These are phyloP conservation scores for Asbolus verrucosus DNA, from an alignment of 1,140 invertebrate genomes.

Conservation along the genomic window DNA sequence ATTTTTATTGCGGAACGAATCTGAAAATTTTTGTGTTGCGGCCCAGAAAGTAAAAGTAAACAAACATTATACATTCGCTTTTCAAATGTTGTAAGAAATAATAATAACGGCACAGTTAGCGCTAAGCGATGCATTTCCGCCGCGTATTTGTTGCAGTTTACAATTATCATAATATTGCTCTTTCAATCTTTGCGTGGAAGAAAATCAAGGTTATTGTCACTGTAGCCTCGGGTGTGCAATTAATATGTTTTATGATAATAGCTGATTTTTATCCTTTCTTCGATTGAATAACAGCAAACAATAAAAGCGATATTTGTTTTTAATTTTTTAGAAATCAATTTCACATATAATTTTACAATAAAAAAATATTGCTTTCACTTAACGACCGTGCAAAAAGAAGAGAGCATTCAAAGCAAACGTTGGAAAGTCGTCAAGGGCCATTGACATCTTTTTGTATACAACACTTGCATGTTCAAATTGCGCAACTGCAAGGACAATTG, in stretches of 20 bases:
- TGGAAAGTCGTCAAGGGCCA: constrained; percentile 34
- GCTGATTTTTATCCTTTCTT: too few relatives aligned
- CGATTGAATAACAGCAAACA: too few relatives aligned
- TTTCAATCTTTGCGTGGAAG: not conserved
- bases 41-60: too few relatives aligned
- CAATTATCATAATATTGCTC: not conserved
- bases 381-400: constrained; percentile 28
- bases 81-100: too few relatives aligned
- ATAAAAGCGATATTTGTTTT: not conserved
- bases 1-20: too few relatives aligned
- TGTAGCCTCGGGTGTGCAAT: too few relatives aligned
- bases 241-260: too few relatives aligned
- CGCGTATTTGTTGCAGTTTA: not conserved
- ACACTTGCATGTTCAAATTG: not conserved
- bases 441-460: constrained; percentile 19
- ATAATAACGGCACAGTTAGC: too few relatives aligned
- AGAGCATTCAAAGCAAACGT: constrained; percentile 31
- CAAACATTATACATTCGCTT: too few relatives aligned
- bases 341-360: constrained; percentile 15
- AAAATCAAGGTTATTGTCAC: not conserved
- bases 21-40: too few relatives aligned
- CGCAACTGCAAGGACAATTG: not conserved
- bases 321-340: not conserved
- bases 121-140: not conserved
- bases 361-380: constrained; percentile 38